Base-by-base conservation (phyloP, 2,888 invertebrate genomes). In the Lasioglossum pauxillum region DNA sequence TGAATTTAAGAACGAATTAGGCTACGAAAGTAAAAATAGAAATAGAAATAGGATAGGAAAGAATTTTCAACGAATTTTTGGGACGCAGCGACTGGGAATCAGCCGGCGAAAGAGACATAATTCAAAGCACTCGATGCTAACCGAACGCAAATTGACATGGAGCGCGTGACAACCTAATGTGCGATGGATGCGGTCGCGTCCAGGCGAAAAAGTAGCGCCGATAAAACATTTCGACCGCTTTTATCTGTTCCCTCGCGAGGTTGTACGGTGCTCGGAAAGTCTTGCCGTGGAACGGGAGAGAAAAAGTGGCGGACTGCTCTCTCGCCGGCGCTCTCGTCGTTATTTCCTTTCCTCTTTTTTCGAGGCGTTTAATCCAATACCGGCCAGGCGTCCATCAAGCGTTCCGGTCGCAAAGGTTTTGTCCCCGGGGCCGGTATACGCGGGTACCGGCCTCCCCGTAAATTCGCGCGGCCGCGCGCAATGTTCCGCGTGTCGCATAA, bases 401-500 rank as follows among this genome's bases (percentile, higher is more conserved):
- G 53, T 69, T 38, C 89, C 90, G 92, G 92, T 92, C 92, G 93
- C 93, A 92, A 94, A 95, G 94, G 94, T 95, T 93, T 94, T 94
- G 94, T 95, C 94, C 94, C 86, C 41, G 38, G 71, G 41, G 71
- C 71, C 41, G 41, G 71, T 38, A 69, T 69, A 69, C 69, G 41
- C 80, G 67, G 78, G 82, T 73, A 31, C 86, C 90, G 92, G 92
- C 92, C 92, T 87, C 93, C 92, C 92, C 93, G 94, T 95, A 95
- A 95, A 95, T 95, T 95, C 94, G 94, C 93, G 92, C 90, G 93
- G 91, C 91, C 92, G 92, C 92, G 92, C 92, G 94, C 95, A 94
- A 91, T 94, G 94, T 94, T 94, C 94, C 91, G 91, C 93, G 93
- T 93, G 94, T 94, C 95, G 94, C 94, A 94, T 95, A 95, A 94